Evolutionary conservation across 2,113 vertebrate genomes (phyloP).

Genomic region (Coptodon bakossiorum): DNA sequence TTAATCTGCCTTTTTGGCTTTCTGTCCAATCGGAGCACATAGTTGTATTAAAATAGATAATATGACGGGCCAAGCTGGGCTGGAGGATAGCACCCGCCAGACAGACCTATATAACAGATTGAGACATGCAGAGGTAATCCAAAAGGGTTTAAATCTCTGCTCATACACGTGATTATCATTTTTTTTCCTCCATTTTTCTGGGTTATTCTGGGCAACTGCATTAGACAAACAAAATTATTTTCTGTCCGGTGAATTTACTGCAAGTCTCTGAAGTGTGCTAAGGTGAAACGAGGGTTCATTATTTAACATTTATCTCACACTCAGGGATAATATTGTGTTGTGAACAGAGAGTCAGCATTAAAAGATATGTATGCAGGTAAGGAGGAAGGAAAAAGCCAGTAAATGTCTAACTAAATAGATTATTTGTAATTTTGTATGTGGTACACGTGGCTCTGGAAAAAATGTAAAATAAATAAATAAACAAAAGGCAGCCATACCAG

Average conservation of each 20-base stretch:
- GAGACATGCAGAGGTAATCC: conserved; percentile 72
- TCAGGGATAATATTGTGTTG: not conserved
- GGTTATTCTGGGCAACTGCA: conserved; percentile 53
- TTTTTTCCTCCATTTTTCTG: conserved; percentile 35
- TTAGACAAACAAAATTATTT: conserved; percentile 8
- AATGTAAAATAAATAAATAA: not conserved
- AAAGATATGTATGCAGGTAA: not conserved
- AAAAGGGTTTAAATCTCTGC: conserved; percentile 68
- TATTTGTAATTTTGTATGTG: not conserved
- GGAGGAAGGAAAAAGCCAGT: not conserved
- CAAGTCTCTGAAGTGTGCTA: conserved; percentile 1
- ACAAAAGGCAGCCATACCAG: not conserved
- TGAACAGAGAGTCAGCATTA: not conserved
- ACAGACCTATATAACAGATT: conserved; percentile 73
- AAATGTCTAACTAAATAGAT: not conserved
- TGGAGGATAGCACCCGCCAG: conserved; percentile 29
- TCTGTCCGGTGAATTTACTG: conserved; percentile 9
- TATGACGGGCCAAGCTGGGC: conserved; percentile 20
- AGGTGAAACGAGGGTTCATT: not conserved
- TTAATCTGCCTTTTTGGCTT: conserved; percentile 50
- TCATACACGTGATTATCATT: conserved; percentile 61
- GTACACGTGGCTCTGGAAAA: not conserved
- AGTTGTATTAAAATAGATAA: conserved; percentile 60
- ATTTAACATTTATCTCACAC: not conserved
- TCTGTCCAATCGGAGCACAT: conserved; percentile 43